These are phyloP conservation scores for Aspidoscelis tigris DNA, from an alignment of 2,113 vertebrate genomes.

Conservation along the genomic window DNA sequence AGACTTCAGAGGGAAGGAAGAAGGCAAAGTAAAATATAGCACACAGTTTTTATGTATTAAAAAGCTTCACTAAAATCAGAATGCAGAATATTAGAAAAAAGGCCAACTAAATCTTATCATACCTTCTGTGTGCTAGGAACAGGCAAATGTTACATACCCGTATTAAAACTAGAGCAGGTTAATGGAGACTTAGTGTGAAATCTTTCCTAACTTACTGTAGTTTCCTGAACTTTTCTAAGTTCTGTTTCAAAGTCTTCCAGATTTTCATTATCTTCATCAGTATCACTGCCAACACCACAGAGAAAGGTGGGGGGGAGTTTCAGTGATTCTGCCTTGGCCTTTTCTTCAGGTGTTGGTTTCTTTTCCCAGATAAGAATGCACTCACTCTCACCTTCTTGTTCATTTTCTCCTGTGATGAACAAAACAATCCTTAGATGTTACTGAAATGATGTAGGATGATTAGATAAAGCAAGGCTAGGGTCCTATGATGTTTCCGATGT, in stretches of 20 bases:
- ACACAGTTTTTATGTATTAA: not conserved
- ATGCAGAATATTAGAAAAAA: not conserved
- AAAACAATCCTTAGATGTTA: conserved; percentile 27
- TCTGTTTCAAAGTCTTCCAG: conserved; percentile 83
- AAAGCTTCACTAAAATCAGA: not conserved
- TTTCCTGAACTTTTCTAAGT: conserved; percentile 78
- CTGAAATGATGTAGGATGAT: not conserved
- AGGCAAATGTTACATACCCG: not conserved
- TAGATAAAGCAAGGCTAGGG: too few species aligned
- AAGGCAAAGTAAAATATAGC: not conserved
- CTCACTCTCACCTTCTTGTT: conserved; percentile 73
- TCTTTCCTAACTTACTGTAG: conserved; percentile 74
- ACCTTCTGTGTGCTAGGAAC: not conserved
- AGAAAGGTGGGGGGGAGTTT: conserved; percentile 85
- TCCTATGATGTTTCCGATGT: too few species aligned
- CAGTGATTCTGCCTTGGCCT: conserved; percentile 80
- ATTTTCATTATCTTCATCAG: conserved; percentile 81
- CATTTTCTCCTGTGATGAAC: conserved; percentile 22
- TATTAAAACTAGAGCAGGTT: not conserved
- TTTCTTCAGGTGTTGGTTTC: conserved; percentile 82
- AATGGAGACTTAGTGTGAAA: not conserved
- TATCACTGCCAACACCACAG: conserved; percentile 81
- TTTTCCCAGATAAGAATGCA: conserved; percentile 84
- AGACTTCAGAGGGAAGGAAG: too few species aligned
- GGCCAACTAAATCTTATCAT: not conserved